phyloP scores from a whole-genome alignment of 2,888 invertebrate species.

The Mimas tiliae region DNA sequence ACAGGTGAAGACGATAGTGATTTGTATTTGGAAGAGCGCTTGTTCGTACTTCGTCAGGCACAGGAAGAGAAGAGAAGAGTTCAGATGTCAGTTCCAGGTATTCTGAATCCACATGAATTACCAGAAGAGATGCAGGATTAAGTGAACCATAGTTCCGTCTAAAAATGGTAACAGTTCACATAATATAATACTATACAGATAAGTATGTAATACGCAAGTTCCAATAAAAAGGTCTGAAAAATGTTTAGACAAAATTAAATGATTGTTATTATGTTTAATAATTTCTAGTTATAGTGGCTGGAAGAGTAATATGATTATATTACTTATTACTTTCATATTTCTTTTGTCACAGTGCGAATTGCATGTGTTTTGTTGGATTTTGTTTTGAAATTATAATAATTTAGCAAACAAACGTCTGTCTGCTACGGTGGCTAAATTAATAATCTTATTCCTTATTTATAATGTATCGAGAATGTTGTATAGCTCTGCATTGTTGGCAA shows the following conservation, averaged over 20 bases:
- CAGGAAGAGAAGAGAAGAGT: slow-evolving; percentile 97
- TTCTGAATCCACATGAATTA: slow-evolving; percentile 97
- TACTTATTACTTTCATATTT: background rate
- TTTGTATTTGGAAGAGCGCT: slow-evolving; percentile 98
- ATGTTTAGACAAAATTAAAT: slow-evolving; percentile 15
- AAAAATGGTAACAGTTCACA: slow-evolving; percentile 62
- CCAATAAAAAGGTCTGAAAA: slow-evolving; percentile 17
- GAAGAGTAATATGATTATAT: background rate
- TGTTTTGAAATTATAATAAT: background rate
- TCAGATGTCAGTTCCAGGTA: slow-evolving; percentile 97
- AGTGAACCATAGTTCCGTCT: slow-evolving; percentile 45
- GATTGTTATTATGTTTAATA: slow-evolving; percentile 1
- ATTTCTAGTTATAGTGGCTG: background rate
- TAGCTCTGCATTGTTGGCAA: no score
- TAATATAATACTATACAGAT: slow-evolving; percentile 25
- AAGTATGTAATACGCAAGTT: slow-evolving; percentile 6
- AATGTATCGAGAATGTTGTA: no score
- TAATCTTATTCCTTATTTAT: no score
- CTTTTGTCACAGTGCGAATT: background rate
- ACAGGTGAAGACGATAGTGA: slow-evolving; percentile 99
- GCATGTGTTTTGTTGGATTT: background rate
- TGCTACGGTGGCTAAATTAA: no score
- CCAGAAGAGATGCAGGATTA: slow-evolving; percentile 98
- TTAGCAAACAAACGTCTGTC: no score
- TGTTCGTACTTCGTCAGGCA: slow-evolving; percentile 93